Evolutionary conservation across 2,113 vertebrate genomes (phyloP), one percentile per base, ranked within the genome.

Genomic region (Elachura formosa): DNA sequence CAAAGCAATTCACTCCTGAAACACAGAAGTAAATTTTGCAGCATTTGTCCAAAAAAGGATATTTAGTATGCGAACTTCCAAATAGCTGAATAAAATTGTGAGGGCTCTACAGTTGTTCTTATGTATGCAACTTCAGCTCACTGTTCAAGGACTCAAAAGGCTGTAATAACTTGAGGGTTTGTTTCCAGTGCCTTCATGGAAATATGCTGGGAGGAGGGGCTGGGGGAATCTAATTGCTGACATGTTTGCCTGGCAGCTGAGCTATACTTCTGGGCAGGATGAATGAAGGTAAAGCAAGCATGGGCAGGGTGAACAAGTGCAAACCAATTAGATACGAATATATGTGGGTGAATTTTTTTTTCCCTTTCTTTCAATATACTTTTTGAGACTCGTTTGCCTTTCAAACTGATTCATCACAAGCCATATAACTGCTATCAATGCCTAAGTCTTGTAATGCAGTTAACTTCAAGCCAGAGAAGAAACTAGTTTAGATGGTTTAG

Each of bases 221-320:
- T 0, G 3, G 8, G 68, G 25, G 14, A 38, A 52, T n/a, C 51
- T 71, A 28, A 23, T 7, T 81, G 86, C 64, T 95, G 87, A 82
- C 1, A 1, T 59, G 62, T 67, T 94, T 93, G 80, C 82, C 72
- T 90, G 87, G 78, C 84, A 96, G 82, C 67, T 46, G 34, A 89
- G 13, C 74, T 90, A 24, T 3, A 74, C 43, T 90, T 80, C 48
- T 52, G 87, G 54, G 75, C 68, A 33, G 33, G 40, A 84, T 67
- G 87, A 91, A 83, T 41, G 84, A 83, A 92, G 46, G 88, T 24
- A 94, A 71, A 93, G 54, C 87, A 93, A 87, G 91, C 76, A 89
- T 3, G 0, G 87, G 61, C 81, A 94, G 43, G 63, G 67, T 76
- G 85, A 95, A 88, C 82, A 92, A 88, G 72, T 71, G 63, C 88